Base-by-base conservation (phyloP, 1,140 invertebrate species). In the Dufourea novaeangliae region DNA sequence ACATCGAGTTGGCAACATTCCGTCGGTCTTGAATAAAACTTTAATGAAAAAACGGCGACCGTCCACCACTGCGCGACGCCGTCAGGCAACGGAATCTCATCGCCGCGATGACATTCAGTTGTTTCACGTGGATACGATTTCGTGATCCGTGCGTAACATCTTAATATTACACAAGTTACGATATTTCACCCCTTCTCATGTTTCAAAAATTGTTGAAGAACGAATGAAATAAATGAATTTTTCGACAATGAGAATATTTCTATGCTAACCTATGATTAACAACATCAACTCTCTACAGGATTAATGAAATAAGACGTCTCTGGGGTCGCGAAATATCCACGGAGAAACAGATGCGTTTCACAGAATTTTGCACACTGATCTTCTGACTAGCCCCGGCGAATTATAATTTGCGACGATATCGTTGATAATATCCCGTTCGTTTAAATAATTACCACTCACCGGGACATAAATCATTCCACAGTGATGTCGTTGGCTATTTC, bases 1-100 rank as follows among this genome's bases (percentile, higher is more conserved):
- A 83, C 80, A 83, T 83, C 70, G 75, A 75, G 80, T 82, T 74
- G 82, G 82, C 76, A 78, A 83, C 82, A 69, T 83, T 83, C 82
- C 77, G 68, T 70, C 80, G 70, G 29, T 56, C 70, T 83, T 79
- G 79, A 68, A 83, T 74, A 78, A 83, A 83, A 83, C 75, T 83
- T 83, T 79, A 57, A 44, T 59, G 68, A 61, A 74, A 71, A 61
- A 44, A 69, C 39, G 5, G 17, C 46, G 20, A 12, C 4, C 3
- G 27, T 14, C 41, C 27, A 32, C 1, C n/a, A n/a, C n/a, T n/a
- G 29, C 57, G 6, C 44, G 22, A 78, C 34, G 39, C 25, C 10
- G 17, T 11, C 22, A 44, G n/a, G 64, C 52, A 12, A 25, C 17
- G 52, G 20, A n/a, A 32, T 64, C 41, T 56, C 62, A n/a, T n/a